Conservation (phyloP, 2,113 vertebrate genomes). For the Prunella himalayana region DNA sequence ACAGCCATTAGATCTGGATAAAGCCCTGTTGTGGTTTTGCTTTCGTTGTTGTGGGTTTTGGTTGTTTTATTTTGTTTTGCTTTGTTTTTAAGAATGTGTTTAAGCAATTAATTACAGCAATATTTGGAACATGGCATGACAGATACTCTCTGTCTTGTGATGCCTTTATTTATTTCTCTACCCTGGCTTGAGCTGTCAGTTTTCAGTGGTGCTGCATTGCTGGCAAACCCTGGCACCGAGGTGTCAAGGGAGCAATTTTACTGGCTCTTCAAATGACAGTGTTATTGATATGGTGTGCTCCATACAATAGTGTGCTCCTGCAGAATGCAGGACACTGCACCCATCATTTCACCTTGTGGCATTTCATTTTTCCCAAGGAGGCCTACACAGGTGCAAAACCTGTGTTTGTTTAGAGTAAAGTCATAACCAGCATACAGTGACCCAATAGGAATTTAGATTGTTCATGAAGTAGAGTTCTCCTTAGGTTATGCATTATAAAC, state of each 20-base stretch:
- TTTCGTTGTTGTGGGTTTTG: background rate
- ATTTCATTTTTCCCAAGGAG: background rate
- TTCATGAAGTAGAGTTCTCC: background rate
- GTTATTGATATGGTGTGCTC: background rate
- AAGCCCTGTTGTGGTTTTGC: background rate
- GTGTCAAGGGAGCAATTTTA: background rate
- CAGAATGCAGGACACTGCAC: background rate
- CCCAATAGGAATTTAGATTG: background rate
- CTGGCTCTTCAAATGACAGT: background rate
- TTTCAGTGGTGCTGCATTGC: background rate
- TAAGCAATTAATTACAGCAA: background rate
- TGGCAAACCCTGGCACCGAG: background rate
- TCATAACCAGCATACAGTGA: background rate
- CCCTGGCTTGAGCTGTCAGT: rapidly evolving
- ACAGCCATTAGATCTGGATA: background rate
- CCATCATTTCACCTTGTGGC: background rate
- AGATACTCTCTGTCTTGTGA: background rate
- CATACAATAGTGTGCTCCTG: background rate
- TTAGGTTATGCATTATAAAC: background rate
- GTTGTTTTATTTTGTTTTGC: background rate
- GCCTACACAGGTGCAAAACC: background rate
- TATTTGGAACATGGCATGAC: background rate
- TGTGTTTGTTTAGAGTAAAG: background rate
- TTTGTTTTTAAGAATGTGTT: background rate
- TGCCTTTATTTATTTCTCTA: background rate